phyloP scores from a whole-genome alignment of 1,140 invertebrate species.

The Carcinoscorpius rotundicauda region DNA sequence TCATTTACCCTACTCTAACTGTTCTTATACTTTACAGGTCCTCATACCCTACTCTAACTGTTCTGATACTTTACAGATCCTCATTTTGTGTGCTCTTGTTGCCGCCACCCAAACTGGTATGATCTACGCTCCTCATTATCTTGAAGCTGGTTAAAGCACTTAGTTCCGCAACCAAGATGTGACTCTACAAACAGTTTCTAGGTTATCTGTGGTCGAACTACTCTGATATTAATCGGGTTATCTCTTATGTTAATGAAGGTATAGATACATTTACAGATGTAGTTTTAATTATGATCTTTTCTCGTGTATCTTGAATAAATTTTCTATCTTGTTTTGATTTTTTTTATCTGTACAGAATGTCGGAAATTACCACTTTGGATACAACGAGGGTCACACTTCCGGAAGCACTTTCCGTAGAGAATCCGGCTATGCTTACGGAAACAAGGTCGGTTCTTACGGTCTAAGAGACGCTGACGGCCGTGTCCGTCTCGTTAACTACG shows the following conservation, averaged over 20 bases:
- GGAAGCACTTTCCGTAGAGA: conserved; percentile 26
- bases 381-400: conserved; percentile 28
- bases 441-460: conserved; percentile 25
- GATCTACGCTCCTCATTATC: neutral
- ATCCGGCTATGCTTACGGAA: conserved; percentile 21
- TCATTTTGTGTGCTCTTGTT: neutral
- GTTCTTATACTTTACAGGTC: neutral
- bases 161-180: conserved; percentile 25
- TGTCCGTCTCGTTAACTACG: conserved; percentile 27
- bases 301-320: neutral
- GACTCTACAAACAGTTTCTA: neutral
- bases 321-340: neutral
- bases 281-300: neutral
- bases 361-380: conserved; percentile 28
- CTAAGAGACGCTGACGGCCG: conserved; percentile 26
- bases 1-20: neutral
- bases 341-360: conserved; percentile 9
- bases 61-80: neutral
- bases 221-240: neutral
- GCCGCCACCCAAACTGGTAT: neutral
- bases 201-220: neutral
- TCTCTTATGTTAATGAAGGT: neutral
- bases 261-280: neutral
- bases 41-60: neutral
- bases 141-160: conserved; percentile 19